These are phyloP conservation scores for Amblyopsis rosae DNA, from an alignment of 2,113 vertebrate genomes.

Conservation along the genomic window DNA sequence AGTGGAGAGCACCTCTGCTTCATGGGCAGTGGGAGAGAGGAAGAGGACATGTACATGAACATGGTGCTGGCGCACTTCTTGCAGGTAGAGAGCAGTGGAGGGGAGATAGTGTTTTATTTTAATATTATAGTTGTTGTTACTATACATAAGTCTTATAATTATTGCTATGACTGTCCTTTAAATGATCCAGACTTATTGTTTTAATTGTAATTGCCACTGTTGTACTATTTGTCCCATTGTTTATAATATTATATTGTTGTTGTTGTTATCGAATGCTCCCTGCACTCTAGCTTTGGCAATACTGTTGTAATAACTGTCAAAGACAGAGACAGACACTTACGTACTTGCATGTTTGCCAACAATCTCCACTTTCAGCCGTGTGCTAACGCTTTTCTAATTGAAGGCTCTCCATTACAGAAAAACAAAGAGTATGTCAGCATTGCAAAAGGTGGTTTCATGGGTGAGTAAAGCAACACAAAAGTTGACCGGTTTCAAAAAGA, in stretches of 20 bases:
- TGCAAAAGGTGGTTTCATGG: constrained; percentile 98
- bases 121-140: neutral
- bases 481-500: no score
- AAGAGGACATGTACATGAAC: constrained; percentile 99
- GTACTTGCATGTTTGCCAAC: no score
- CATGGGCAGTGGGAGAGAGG: constrained; percentile 98
- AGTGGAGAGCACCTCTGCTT: constrained; percentile 97
- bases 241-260: no score
- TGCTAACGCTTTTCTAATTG: neutral
- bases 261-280: no score
- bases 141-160: neutral
- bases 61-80: constrained; percentile 98
- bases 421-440: constrained; percentile 98
- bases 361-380: neutral
- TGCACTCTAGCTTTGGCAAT: no score
- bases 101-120: no score
- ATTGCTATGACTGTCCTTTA: no score
- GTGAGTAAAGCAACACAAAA: constrained; percentile 73
- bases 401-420: constrained; percentile 82
- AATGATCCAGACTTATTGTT: no score
- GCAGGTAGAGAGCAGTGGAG: constrained; percentile 79
- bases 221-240: no score
- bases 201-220: no score
- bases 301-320: no score
- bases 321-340: neutral